A percentile compares a stretch with the other conserved stretches of the same genome.
These are phyloP conservation scores for Heliconius hewitsoni DNA, from an alignment of 1,140 invertebrate genomes.

Conservation along the genomic window DNA sequence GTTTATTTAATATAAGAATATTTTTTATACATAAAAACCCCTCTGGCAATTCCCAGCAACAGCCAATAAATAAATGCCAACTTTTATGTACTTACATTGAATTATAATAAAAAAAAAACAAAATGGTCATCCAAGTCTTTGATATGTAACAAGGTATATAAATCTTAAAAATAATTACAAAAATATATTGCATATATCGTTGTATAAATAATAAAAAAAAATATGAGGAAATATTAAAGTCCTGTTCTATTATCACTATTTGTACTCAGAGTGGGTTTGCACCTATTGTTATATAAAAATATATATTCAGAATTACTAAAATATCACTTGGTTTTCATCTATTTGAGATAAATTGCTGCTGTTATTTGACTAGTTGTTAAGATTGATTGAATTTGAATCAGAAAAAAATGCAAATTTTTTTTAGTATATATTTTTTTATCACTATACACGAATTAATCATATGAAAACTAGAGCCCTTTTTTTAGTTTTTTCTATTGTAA, in stretches of 20 bases:
- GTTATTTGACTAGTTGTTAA: conserved; percentile 42
- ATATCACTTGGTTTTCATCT: conserved; percentile 41
- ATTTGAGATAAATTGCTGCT: conserved; percentile 45
- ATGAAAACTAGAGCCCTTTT: not conserved
- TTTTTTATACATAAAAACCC: not conserved
- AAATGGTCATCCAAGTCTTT: conserved; percentile 63
- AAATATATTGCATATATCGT: conserved; percentile 74
- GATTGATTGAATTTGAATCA: not conserved
- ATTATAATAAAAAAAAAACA: conserved; percentile 32
- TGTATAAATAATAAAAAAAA: conserved; percentile 60
- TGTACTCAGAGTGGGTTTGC: conserved; percentile 53
- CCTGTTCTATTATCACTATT: conserved; percentile 45
- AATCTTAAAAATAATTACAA: conserved; percentile 62
- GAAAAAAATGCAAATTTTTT: not conserved
- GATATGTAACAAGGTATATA: conserved; percentile 68
- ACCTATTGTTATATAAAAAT: conserved; percentile 34
- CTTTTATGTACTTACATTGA: conserved; percentile 33
- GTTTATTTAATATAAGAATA: not conserved
- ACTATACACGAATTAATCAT: not conserved
- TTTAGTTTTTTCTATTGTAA: not conserved
- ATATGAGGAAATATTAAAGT: conserved; percentile 26
- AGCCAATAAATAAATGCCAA: conserved; percentile 49
- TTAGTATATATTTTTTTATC: not conserved
- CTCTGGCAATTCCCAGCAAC: not conserved
- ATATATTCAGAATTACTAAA: conserved; percentile 29